These are phyloP conservation scores for Hydrophis major DNA, from an alignment of 2,797 vertebrate species.

Conservation along the genomic window DNA sequence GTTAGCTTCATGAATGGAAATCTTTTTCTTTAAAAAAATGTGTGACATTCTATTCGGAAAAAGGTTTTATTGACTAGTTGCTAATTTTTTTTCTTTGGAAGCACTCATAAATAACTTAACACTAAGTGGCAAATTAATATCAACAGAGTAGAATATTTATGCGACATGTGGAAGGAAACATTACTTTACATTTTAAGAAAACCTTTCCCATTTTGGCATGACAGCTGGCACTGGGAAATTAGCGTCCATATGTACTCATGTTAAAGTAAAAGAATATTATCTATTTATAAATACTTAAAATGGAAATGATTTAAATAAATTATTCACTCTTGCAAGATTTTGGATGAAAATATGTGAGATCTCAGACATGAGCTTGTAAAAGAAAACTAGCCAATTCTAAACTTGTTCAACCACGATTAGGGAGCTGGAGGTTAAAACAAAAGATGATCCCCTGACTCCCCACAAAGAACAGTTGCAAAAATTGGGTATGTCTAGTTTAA, in stretches of 20 bases:
- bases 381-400: background rate
- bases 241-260: background rate
- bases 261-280: background rate
- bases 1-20: background rate
- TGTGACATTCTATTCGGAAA: slow-evolving; percentile 32
- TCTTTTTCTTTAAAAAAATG: slow-evolving; percentile 26
- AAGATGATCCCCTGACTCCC: no score
- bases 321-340: background rate
- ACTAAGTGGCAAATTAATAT: slow-evolving; percentile 58
- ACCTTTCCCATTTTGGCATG: background rate
- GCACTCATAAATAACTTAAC: slow-evolving; percentile 51
- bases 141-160: slow-evolving; percentile 47
- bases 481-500: background rate
- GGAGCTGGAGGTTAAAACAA: background rate
- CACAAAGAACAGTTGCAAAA: background rate
- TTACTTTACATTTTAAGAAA: background rate
- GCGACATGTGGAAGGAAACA: slow-evolving; percentile 21
- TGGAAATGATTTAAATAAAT: background rate
- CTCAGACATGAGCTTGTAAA: background rate
- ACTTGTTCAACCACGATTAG: background rate
- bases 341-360: background rate
- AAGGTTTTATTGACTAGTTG: slow-evolving; percentile 48
- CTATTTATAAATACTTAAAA: background rate
- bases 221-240: background rate
- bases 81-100: slow-evolving; percentile 63